These are phyloP conservation scores for Cossypha heuglini DNA, from an alignment of 2,797 vertebrate genomes.

Conservation along the genomic window DNA sequence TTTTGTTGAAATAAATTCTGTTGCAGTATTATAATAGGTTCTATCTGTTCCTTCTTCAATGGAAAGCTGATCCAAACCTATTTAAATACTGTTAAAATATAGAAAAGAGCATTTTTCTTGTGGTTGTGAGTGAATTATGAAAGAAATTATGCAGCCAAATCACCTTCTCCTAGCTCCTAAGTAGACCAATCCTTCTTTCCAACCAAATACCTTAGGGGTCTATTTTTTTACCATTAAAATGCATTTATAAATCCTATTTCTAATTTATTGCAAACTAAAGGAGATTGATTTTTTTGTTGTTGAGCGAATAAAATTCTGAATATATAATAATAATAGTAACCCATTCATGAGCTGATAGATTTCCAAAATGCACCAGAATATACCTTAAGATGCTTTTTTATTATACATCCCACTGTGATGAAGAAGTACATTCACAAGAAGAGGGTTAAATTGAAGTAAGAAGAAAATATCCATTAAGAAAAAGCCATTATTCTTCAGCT, in stretches of 20 bases:
- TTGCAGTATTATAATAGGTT: background rate
- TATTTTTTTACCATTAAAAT: background rate
- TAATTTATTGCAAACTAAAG: background rate
- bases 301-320: background rate
- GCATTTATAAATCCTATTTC: background rate
- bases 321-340: background rate
- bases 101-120: background rate
- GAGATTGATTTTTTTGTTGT: background rate
- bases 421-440: background rate
- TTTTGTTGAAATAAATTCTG: background rate
- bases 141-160: background rate
- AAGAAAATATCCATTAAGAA: slow-evolving; percentile 45
- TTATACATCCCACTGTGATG: background rate
- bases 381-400: background rate
- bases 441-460: background rate
- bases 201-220: background rate
- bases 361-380: background rate
- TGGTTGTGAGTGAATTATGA: background rate
- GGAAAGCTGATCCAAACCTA: background rate
- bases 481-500: slow-evolving; percentile 32
- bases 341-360: background rate
- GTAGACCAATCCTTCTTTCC: background rate
- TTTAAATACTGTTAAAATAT: background rate
- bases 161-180: background rate
- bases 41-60: background rate